Conservation (phyloP, 2,797 vertebrate species). For the Girardinus metallicus region DNA sequence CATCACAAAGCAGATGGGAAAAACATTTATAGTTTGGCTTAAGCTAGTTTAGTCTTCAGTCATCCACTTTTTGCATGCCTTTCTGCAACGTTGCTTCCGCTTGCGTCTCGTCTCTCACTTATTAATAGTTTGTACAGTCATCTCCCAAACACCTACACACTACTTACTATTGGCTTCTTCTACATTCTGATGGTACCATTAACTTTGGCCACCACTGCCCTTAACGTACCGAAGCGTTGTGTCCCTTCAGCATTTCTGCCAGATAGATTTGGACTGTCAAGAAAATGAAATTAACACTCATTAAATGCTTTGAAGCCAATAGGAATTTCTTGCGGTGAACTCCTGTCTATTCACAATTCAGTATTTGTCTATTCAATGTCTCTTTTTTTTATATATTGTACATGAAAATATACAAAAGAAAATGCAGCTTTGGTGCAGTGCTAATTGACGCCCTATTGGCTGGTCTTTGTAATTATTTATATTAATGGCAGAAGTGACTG, state of each 20-base stretch:
- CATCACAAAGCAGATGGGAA: background rate
- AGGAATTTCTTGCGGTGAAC: background rate
- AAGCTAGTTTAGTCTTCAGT: slow-evolving; percentile 9
- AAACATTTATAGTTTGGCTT: background rate
- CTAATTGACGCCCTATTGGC: background rate
- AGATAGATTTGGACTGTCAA: background rate
- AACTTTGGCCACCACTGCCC: background rate
- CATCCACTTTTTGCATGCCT: background rate
- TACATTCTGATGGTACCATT: background rate
- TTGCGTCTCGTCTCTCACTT: slow-evolving; percentile 16
- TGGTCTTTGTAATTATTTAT: background rate
- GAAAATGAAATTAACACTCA: background rate
- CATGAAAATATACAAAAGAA: background rate
- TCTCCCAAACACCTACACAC: slow-evolving; percentile 8
- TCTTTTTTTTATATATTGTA: background rate
- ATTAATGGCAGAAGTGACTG: background rate
- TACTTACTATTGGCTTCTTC: slow-evolving; percentile 1
- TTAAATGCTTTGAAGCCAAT: background rate
- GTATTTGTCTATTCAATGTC: background rate
- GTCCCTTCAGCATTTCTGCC: background rate
- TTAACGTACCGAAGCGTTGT: background rate
- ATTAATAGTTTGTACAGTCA: background rate
- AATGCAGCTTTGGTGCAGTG: background rate
- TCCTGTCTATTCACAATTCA: background rate
- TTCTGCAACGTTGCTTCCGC: slow-evolving; percentile 11